These are phyloP conservation scores for Mythimna albipuncta DNA, from an alignment of 2,888 invertebrate species.

Conservation along the genomic window DNA sequence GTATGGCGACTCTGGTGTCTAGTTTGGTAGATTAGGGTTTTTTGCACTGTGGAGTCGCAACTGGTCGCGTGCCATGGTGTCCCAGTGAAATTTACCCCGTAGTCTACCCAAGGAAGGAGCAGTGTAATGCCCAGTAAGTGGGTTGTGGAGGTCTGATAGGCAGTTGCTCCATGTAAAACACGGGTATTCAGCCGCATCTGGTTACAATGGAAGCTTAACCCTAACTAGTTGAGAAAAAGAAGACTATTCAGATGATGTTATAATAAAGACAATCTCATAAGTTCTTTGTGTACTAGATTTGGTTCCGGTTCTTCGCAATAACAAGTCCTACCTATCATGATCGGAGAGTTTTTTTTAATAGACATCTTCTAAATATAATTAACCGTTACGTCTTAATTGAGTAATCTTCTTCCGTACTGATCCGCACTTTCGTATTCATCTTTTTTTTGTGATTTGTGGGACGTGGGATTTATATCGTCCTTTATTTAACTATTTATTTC, in stretches of 20 bases:
- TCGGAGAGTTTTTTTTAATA: neutral
- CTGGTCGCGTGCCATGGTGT: no score
- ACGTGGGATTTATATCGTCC: constrained; percentile 1
- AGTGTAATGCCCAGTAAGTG: no score
- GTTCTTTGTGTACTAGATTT: neutral
- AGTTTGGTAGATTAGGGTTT: no score
- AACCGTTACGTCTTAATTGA: constrained; percentile 17
- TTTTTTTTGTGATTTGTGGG: constrained; percentile 4
- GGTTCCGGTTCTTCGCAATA: neutral
- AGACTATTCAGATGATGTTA: neutral
- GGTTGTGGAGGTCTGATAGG: no score
- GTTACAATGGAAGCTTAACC: no score
- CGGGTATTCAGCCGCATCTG: no score
- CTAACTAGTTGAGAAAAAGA: no score
- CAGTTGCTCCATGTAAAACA: no score
- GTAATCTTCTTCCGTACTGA: constrained; percentile 9
- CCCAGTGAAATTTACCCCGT: no score
- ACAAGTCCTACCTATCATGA: neutral
- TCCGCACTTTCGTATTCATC: constrained; percentile 9
- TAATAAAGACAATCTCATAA: neutral
- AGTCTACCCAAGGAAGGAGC: no score
- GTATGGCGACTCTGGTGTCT: no score
- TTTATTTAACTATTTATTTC: neutral
- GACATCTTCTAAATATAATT: neutral
- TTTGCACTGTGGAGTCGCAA: no score